Conservation (phyloP, 2,113 vertebrate genomes). For the Myiozetetes cayanensis region DNA sequence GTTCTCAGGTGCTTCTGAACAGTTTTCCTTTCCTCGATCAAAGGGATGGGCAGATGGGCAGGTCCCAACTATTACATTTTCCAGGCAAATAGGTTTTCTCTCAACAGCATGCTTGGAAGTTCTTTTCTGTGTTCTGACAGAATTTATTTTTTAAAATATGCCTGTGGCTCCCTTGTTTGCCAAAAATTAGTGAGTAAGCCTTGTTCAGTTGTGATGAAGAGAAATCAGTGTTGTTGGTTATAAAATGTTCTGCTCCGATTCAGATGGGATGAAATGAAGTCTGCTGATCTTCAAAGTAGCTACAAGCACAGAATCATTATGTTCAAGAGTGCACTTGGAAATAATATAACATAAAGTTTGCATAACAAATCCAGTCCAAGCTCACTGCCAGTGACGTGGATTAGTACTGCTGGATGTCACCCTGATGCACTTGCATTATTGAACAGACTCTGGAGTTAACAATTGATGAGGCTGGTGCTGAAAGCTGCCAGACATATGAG, state of each 20-base stretch:
- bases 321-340: background rate
- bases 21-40: background rate
- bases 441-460: background rate
- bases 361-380: background rate
- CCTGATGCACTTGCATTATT: background rate
- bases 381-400: background rate
- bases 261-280: background rate
- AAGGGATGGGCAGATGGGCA: background rate
- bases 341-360: background rate
- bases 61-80: background rate
- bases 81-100: background rate
- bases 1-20: background rate
- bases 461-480: background rate
- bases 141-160: background rate
- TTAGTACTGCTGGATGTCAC: background rate
- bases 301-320: background rate
- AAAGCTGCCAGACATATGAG: background rate
- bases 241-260: background rate
- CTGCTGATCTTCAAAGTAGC: background rate
- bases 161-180: background rate
- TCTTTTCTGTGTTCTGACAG: background rate
- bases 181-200: background rate
- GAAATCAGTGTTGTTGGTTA: background rate
- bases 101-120: background rate
- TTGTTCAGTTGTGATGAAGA: background rate